These are phyloP conservation scores for Cheilosia pagana DNA, from an alignment of 2,888 invertebrate species.

Conservation along the genomic window DNA sequence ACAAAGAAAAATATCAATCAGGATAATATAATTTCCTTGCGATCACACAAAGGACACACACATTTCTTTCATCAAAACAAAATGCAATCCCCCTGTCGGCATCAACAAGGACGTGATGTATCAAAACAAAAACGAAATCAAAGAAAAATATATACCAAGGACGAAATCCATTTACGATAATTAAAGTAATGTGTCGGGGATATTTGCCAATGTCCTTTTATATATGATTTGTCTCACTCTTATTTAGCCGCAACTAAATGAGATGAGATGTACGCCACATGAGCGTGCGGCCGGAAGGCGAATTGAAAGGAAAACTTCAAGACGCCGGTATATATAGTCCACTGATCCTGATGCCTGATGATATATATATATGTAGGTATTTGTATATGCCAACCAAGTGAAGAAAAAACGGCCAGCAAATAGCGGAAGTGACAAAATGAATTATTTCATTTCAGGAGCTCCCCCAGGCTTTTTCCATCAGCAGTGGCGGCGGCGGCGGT, in stretches of 20 bases:
- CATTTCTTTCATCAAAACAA: slow-evolving; percentile 18
- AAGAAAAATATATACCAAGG: slow-evolving; percentile 50
- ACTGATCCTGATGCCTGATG: not conserved
- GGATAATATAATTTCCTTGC: slow-evolving; percentile 29
- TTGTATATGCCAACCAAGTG: not conserved
- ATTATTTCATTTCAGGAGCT: slow-evolving; percentile 62
- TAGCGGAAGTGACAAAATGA: slow-evolving; percentile 74
- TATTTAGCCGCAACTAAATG: slow-evolving; percentile 51
- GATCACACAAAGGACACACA: slow-evolving; percentile 9
- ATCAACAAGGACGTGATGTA: not conserved
- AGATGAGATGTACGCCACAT: slow-evolving; percentile 22
- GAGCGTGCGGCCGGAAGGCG: slow-evolving; percentile 30
- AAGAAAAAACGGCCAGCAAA: slow-evolving; percentile 42
- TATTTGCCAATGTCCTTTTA: slow-evolving; percentile 69
- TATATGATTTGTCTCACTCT: slow-evolving; percentile 62
- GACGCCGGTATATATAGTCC: slow-evolving; percentile 11
- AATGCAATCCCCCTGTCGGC: slow-evolving; percentile 19
- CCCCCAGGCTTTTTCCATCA: slow-evolving; percentile 7
- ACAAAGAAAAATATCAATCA: slow-evolving; percentile 39
- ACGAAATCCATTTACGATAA: slow-evolving; percentile 72
- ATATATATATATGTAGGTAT: too few relatives aligned
- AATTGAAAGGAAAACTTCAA: slow-evolving; percentile 23
- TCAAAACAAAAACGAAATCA: slow-evolving; percentile 47
- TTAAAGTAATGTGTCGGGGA: slow-evolving; percentile 71
- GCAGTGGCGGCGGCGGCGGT: slow-evolving; percentile 2